phyloP scores from a whole-genome alignment of 2,113 vertebrate genomes.

The Gobius niger region DNA sequence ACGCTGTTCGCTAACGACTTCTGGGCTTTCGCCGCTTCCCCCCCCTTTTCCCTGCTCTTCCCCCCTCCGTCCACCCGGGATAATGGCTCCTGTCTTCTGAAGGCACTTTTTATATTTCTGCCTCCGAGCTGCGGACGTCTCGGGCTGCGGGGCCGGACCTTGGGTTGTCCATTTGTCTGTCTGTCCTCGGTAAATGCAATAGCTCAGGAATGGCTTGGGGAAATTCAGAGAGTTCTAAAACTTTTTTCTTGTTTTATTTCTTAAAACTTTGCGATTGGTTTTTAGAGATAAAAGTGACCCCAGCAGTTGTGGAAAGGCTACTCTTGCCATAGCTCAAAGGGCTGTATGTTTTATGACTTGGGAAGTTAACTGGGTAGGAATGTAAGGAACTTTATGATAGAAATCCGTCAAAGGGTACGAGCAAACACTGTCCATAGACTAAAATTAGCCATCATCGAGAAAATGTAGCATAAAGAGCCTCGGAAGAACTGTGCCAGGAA shows the following conservation, averaged over 20 bases:
- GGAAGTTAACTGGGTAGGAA: no score
- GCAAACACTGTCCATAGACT: no score
- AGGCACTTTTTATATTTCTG: slow-evolving; percentile 4
- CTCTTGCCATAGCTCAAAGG: background rate
- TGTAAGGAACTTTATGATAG: no score
- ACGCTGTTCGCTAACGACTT: slow-evolving; percentile 5
- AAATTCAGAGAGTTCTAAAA: background rate
- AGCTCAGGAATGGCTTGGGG: background rate
- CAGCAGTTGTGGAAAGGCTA: background rate
- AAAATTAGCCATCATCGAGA: no score
- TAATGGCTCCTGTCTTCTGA: slow-evolving; percentile 10
- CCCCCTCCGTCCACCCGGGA: background rate
- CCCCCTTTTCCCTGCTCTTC: background rate
- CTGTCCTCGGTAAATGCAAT: slow-evolving; percentile 1
- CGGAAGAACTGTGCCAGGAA: no score
- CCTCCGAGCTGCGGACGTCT: slow-evolving; percentile 4
- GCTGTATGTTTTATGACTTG: background rate
- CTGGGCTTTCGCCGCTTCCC: background rate
- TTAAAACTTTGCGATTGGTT: background rate
- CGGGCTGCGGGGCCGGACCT: background rate
- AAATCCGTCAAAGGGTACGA: no score
- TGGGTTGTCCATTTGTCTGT: slow-evolving; percentile 8
- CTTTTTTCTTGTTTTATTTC: background rate
- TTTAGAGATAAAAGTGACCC: background rate
- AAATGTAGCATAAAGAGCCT: no score